Evolutionary conservation across 2,797 vertebrate species (phyloP).

Genomic region (Halcyon smyrnensis): DNA sequence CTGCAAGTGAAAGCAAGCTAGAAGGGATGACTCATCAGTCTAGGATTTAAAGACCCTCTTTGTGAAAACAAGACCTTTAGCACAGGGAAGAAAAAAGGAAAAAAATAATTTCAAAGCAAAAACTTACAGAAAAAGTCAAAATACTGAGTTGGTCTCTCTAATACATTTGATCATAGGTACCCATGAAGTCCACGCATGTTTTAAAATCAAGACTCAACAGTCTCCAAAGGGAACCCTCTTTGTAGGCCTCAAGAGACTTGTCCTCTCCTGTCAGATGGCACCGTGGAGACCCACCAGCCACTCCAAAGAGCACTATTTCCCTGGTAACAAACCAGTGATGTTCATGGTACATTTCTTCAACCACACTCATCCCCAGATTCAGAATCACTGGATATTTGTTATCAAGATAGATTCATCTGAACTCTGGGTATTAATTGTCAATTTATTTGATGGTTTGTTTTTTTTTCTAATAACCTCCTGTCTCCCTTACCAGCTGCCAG

Average conservation of each 20-base stretch:
- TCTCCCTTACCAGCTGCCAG: neutral
- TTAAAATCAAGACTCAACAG: neutral
- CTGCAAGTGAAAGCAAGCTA: neutral
- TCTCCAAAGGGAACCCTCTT: neutral
- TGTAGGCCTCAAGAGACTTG: too few species aligned
- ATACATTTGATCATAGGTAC: neutral
- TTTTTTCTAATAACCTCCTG: neutral
- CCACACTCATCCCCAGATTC: neutral
- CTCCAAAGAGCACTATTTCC: neutral
- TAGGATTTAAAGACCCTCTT: neutral
- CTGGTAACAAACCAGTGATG: neutral
- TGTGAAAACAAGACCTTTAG: neutral
- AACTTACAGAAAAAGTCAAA: neutral
- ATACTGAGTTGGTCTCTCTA: neutral
- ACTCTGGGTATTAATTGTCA: neutral
- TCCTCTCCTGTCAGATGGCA: neutral
- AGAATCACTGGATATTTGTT: neutral
- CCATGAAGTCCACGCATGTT: neutral
- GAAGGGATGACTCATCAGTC: neutral
- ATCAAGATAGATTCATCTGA: neutral
- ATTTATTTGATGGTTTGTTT: neutral
- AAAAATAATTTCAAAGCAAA: neutral
- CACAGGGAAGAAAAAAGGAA: neutral
- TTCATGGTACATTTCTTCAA: neutral
- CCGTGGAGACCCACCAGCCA: neutral